Conservation (phyloP, 2,797 vertebrate genomes). For the Sandelia bainsii region DNA sequence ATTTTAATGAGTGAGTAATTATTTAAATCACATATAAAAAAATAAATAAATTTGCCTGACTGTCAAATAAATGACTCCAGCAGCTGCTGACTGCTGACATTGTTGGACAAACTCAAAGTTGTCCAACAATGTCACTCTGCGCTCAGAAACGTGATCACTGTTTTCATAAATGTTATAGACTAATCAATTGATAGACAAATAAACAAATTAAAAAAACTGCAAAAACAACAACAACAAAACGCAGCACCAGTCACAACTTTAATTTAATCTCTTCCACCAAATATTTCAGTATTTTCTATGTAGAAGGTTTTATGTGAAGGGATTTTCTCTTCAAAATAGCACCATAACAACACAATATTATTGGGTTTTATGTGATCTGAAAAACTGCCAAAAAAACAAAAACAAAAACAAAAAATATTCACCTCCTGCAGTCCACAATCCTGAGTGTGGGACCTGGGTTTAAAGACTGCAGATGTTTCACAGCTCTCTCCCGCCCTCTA, state of each 20-base stretch:
- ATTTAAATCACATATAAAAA: too few species aligned
- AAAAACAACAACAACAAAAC: neutral
- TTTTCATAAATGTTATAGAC: neutral
- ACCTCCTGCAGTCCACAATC: neutral
- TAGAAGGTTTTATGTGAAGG: neutral
- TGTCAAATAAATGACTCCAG: neutral
- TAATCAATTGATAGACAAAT: neutral
- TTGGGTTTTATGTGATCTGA: neutral
- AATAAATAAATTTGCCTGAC: too few species aligned
- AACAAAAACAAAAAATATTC: neutral
- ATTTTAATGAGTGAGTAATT: neutral
- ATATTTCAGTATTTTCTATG: neutral
- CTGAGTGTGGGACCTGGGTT: neutral
- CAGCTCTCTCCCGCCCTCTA: slow-evolving; percentile 73
- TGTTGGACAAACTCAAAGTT: neutral
- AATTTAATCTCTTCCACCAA: too few species aligned
- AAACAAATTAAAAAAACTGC: too few species aligned
- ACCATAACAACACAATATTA: neutral
- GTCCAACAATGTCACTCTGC: neutral
- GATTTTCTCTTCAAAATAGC: neutral
- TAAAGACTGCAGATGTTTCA: slow-evolving; percentile 28
- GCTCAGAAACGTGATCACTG: neutral
- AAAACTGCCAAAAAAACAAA: slow-evolving; percentile 5
- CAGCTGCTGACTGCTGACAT: neutral
- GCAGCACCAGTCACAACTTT: neutral